Percentiles rank a stretch among this genome's conserved stretches.
These are phyloP conservation scores for Pecten maximus DNA, from an alignment of 2,888 invertebrate genomes.

Conservation along the genomic window DNA sequence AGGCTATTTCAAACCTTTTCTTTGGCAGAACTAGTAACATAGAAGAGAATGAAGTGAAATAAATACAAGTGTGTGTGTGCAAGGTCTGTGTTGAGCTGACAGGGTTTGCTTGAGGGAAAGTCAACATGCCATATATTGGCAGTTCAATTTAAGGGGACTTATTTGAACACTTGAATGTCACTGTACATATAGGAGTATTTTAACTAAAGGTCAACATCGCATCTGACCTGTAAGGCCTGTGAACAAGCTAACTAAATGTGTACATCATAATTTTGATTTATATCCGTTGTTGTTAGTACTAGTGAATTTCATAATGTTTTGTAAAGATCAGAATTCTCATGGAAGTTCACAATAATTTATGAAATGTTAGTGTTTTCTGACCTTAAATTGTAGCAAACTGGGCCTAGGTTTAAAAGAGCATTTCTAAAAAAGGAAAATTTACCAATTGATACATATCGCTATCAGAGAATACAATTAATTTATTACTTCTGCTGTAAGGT, in stretches of 20 bases:
- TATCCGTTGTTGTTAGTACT: no score
- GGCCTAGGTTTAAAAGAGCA: no score
- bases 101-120: conserved; percentile 1
- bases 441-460: no score
- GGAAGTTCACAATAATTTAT: not conserved
- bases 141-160: conserved; percentile 5
- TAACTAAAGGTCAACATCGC: not conserved
- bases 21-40: not conserved
- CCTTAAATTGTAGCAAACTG: no score
- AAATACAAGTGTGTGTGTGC: not conserved
- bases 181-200: not conserved
- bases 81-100: not conserved
- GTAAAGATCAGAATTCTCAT: not conserved
- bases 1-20: conserved; percentile 13
- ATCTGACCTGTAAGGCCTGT: not conserved
- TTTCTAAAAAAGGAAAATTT: no score
- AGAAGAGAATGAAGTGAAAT: conserved; percentile 12
- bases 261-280: not conserved
- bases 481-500: no score
- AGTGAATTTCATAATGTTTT: not conserved
- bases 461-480: no score
- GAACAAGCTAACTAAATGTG: not conserved
- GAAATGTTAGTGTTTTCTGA: not conserved
- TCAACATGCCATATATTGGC: not conserved
- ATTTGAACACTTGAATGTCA: conserved; percentile 33